Evolutionary conservation across 2,113 vertebrate genomes (phyloP).

Genomic region (Poicephalus gulielmi): DNA sequence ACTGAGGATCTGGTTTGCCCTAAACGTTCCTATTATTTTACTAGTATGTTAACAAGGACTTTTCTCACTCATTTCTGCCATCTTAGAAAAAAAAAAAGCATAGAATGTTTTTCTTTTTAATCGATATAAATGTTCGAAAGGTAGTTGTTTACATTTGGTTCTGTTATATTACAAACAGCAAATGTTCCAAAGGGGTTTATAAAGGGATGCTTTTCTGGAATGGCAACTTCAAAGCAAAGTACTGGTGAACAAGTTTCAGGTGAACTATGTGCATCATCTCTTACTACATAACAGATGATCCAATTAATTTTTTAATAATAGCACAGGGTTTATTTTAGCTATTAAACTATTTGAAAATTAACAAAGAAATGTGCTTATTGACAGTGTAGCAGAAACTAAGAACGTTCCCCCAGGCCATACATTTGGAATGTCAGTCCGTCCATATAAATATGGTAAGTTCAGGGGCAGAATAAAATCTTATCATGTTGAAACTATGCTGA

Average conservation of each 20-base stretch:
- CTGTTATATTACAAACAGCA: neutral
- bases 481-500: neutral
- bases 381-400: conserved; percentile 75
- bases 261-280: neutral
- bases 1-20: neutral
- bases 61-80: neutral
- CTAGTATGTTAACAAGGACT: neutral
- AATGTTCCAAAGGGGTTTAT: neutral
- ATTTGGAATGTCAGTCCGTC: conserved; percentile 62
- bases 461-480: neutral
- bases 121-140: neutral
- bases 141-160: neutral
- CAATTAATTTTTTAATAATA: neutral
- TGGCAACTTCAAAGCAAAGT: neutral
- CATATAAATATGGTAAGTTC: conserved; percentile 70
- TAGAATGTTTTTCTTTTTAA: neutral
- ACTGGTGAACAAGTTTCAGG: neutral
- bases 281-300: neutral
- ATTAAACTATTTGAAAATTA: neutral
- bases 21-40: neutral
- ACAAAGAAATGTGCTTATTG: conserved; percentile 27
- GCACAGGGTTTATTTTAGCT: neutral
- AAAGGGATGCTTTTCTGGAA: neutral
- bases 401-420: conserved; percentile 63
- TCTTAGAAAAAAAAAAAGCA: neutral